A percentile compares a stretch with the other conserved stretches of the same genome.
Conservation (phyloP, 1,140 invertebrate genomes). For the Zeugodacus cucurbitae region DNA sequence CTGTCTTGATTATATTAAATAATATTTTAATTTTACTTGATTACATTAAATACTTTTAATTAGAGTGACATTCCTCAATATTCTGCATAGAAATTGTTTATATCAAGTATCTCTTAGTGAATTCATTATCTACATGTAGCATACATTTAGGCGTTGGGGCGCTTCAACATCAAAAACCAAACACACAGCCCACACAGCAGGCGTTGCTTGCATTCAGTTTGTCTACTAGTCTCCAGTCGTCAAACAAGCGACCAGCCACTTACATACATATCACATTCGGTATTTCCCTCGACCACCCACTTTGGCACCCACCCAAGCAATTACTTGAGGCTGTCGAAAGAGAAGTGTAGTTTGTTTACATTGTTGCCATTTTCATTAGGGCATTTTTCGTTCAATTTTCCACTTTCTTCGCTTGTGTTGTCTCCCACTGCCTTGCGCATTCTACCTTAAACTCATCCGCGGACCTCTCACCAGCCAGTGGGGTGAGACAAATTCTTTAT, state of each 20-base stretch:
- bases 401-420: not conserved
- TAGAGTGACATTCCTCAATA: too few species aligned
- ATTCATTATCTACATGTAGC: not conserved
- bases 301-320: constrained; percentile 44
- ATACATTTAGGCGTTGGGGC: not conserved
- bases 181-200: not conserved
- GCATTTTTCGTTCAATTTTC: constrained; percentile 49
- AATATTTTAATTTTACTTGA: too few species aligned
- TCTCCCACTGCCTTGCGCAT: not conserved
- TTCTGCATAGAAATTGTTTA: too few species aligned
- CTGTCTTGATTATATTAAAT: too few species aligned
- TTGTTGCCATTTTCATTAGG: constrained; percentile 59
- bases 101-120: too few species aligned
- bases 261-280: not conserved
- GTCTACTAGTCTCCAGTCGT: not conserved
- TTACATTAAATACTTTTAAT: too few species aligned
- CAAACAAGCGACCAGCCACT: not conserved
- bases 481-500: not conserved
- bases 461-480: not conserved
- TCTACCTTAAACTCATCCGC: not conserved
- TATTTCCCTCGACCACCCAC: not conserved
- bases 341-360: constrained; percentile 55
- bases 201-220: not conserved
- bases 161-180: not conserved
- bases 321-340: not conserved